Evolutionary conservation across 1,140 invertebrate species (phyloP).

Genomic region (Bombus difficillimus): DNA sequence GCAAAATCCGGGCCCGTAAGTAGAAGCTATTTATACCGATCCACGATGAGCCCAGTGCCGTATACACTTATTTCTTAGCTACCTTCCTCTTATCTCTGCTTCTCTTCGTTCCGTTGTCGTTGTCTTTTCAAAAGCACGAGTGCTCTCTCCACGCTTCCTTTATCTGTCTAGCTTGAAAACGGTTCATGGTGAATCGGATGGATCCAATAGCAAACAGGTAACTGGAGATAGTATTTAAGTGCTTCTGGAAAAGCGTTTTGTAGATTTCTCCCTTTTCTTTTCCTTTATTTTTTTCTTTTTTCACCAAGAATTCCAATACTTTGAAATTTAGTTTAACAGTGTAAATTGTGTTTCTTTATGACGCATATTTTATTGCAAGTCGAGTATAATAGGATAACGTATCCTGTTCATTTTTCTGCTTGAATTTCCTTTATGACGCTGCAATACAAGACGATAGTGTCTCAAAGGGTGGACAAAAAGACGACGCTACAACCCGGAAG

Average conservation of each 20-base stretch:
- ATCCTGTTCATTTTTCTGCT: background rate
- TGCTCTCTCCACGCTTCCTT: background rate
- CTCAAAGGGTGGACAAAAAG: background rate
- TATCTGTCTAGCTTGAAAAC: background rate
- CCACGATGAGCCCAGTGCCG: slow-evolving; percentile 22
- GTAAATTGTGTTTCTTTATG: background rate
- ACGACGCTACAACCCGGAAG: slow-evolving; percentile 42
- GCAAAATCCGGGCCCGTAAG: slow-evolving; percentile 58
- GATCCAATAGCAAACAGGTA: background rate
- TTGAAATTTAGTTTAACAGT: no score
- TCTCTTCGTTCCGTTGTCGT: background rate
- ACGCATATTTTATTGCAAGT: background rate
- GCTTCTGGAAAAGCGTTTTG: background rate
- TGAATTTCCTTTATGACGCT: slow-evolving; percentile 6
- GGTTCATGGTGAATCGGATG: background rate
- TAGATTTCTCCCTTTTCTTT: background rate
- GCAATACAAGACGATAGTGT: slow-evolving; percentile 9
- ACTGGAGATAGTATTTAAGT: background rate
- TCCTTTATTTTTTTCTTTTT: background rate
- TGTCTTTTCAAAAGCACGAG: background rate
- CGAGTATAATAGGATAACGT: background rate
- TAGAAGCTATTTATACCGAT: slow-evolving; percentile 62
- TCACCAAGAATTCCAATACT: background rate
- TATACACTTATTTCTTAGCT: slow-evolving; percentile 40
- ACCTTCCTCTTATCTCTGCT: slow-evolving; percentile 13